Conservation (phyloP, 1,140 invertebrate species). For the Drosophila bipectinata region DNA sequence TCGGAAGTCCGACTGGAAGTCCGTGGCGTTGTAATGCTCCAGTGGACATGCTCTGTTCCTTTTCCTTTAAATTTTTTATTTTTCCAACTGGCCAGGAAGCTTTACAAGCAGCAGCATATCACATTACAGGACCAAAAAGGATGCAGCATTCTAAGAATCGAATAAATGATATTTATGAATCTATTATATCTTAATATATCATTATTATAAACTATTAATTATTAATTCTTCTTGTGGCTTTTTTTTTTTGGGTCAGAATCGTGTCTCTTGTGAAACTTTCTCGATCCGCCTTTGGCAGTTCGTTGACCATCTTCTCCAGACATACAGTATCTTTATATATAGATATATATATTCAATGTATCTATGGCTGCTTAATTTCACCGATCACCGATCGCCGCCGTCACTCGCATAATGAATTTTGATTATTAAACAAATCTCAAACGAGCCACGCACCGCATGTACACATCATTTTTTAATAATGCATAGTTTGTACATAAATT, state of each 20-base stretch:
- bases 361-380: slow-evolving; percentile 78
- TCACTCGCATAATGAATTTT: slow-evolving; percentile 73
- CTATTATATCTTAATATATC: neutral
- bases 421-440: slow-evolving; percentile 76
- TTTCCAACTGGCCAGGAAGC: slow-evolving; percentile 48
- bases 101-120: slow-evolving; percentile 70
- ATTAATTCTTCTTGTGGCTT: neutral
- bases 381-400: slow-evolving; percentile 33
- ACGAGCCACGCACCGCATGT: slow-evolving; percentile 67
- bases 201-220: neutral
- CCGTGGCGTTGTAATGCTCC: slow-evolving; percentile 66
- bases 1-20: slow-evolving; percentile 72
- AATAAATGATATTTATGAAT: too few relatives aligned
- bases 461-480: slow-evolving; percentile 83
- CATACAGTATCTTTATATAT: slow-evolving; percentile 17
- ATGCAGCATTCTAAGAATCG: slow-evolving; percentile 7
- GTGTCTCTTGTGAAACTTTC: slow-evolving; percentile 60
- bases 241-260: slow-evolving; percentile 67
- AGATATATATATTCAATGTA: slow-evolving; percentile 2
- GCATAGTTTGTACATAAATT: slow-evolving; percentile 83
- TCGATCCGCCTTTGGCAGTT: slow-evolving; percentile 64
- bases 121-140: slow-evolving; percentile 32
- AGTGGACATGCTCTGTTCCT: slow-evolving; percentile 46
- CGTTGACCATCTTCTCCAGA: slow-evolving; percentile 66
- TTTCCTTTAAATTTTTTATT: neutral